Base-by-base conservation (phyloP, 2,888 invertebrate genomes). In the Megaustenia siamemsis region DNA sequence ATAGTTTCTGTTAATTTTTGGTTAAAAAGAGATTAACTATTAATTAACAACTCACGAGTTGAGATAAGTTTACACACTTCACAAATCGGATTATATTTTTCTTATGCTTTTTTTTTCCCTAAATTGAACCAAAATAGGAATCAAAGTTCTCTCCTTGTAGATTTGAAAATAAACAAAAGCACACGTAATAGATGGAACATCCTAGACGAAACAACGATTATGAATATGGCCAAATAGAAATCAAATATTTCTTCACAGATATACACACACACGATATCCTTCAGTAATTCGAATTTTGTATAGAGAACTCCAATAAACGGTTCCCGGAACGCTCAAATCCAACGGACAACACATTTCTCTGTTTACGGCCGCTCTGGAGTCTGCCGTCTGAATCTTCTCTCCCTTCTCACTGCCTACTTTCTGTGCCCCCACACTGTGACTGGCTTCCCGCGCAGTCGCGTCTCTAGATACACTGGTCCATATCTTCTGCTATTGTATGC, bases 201-300 rank as follows among this genome's bases (percentile, higher is more conserved):
- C 32, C 28, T 73, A 18, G 2, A 15, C 6, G n/a, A 45, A n/a
- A 12, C 12, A n/a, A 49, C 43, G 43, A 32, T 71, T 45, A 12
- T 49, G 32, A n/a, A 28, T 49, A 1, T 49, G 35, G 15, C 49
- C 35, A 73, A 1, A 32, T 15, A 68, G 28, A 63, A 49, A 32
- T 49, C 3, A 6, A 40, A 40, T 69, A 38, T 40, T 38, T 49
- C 43, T 49, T 6, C 45, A 12, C 32, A 18, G 73, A 49, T 12
- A 18, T 5, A 71, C 21, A 35, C 49, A 18, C 1, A 49, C 73
- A n/a, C 49, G 21, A 73, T 38, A 73, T 73, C 73, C 73, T 73
- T 73, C 73, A 73, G 18, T 49, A 73, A 73, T 49, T 73, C 73
- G 73, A 73, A 73, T 73, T 73, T 28, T 49, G n/a, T 49, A 73